Evolutionary conservation across 2,113 vertebrate genomes (phyloP).

Genomic region (Salvelinus fontinalis): DNA sequence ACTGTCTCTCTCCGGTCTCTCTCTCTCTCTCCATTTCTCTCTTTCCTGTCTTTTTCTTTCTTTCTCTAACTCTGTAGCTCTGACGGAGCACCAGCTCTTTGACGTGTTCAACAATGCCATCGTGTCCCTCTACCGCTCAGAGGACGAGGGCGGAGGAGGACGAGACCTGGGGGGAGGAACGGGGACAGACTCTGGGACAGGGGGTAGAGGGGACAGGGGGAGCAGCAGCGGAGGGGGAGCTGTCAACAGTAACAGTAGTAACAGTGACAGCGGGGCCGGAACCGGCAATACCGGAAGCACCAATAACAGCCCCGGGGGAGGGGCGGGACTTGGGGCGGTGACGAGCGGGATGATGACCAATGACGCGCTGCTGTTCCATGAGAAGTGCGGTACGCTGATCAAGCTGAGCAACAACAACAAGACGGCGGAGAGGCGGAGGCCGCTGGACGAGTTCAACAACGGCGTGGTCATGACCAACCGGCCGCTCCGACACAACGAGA

Average conservation of each 20-base stretch:
- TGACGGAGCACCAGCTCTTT: constrained; percentile 87
- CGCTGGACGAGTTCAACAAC: constrained; percentile 92
- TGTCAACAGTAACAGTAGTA: constrained; percentile 51
- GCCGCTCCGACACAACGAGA: constrained; percentile 87
- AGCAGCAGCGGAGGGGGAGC: constrained; percentile 55
- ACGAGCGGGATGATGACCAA: constrained; percentile 77
- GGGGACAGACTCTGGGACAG: constrained; percentile 48
- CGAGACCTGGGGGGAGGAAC: constrained; percentile 63
- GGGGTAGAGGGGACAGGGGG: constrained; percentile 64
- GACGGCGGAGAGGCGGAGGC: constrained; percentile 85
- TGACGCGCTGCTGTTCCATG: constrained; percentile 88
- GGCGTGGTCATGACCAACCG: constrained; percentile 94
- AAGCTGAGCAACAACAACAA: constrained; percentile 93
- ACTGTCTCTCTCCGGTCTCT: too few relatives aligned
- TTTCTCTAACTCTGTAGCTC: constrained; percentile 64
- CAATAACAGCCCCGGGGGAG: constrained; percentile 62
- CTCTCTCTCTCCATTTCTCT: not conserved
- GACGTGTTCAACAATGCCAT: constrained; percentile 91
- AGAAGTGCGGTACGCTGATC: constrained; percentile 92
- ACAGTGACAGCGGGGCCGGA: constrained; percentile 51
- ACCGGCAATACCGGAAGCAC: constrained; percentile 39
- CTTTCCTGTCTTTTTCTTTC: too few relatives aligned
- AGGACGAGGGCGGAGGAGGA: constrained; percentile 72
- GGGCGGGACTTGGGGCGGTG: constrained; percentile 30
- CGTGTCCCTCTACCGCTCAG: constrained; percentile 82